Conservation (phyloP, 2,888 invertebrate species). For the Diplolepis rosae region DNA sequence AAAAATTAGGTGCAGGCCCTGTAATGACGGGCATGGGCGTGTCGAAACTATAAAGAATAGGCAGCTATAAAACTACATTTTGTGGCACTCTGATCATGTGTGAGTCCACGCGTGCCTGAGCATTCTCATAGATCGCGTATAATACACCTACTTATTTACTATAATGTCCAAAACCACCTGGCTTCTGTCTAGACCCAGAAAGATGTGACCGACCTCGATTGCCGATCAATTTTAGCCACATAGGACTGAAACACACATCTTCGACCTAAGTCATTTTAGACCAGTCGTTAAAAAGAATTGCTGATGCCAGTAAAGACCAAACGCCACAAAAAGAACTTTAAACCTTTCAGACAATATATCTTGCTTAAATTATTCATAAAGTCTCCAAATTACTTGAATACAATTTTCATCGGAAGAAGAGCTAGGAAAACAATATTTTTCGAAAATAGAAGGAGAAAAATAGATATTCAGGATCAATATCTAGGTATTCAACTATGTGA, state of each 20-base stretch:
- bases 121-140: conserved; percentile 9
- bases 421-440: too few species aligned
- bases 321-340: not conserved
- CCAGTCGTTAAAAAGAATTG: conserved; percentile 15
- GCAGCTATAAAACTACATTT: conserved; percentile 57
- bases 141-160: conserved; percentile 15
- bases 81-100: conserved; percentile 46
- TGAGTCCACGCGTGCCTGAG: conserved; percentile 47
- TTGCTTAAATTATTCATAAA: conserved; percentile 17
- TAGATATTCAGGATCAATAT: too few species aligned
- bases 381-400: too few species aligned
- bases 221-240: conserved; percentile 7
- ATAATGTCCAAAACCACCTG: conserved; percentile 30
- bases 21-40: conserved; percentile 57
- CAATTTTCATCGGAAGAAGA: not conserved
- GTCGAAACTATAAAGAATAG: conserved; percentile 57
- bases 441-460: too few species aligned
- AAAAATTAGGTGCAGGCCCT: conserved; percentile 50
- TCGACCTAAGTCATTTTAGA: conserved; percentile 11
- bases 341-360: not conserved
- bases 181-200: conserved; percentile 30
- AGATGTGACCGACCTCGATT: conserved; percentile 25
- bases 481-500: too few species aligned
- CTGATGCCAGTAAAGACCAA: conserved; percentile 1
- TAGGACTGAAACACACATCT: not conserved